phyloP scores from a whole-genome alignment of 2,113 vertebrate genomes.

The Mugil cephalus region DNA sequence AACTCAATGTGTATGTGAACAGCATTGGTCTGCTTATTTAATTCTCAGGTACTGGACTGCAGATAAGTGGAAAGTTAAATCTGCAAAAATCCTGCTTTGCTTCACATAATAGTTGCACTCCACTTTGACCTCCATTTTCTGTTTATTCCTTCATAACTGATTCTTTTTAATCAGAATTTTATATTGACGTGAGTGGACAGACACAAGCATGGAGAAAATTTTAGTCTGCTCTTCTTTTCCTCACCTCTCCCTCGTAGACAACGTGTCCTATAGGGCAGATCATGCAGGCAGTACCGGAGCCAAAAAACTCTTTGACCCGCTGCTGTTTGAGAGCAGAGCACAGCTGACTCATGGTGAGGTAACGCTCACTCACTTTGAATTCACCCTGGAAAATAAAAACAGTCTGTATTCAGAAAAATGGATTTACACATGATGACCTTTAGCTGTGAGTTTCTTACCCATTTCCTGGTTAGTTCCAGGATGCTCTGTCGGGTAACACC shows the following conservation, averaged over 20 bases:
- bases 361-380: constrained; percentile 90
- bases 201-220: no score
- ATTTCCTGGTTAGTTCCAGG: constrained; percentile 86
- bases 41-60: no score
- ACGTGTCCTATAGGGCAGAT: constrained; percentile 89
- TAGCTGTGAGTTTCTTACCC: constrained; percentile 81
- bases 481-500: constrained; percentile 91
- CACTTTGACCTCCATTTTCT: no score
- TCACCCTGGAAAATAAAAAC: constrained; percentile 81
- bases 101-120: no score
- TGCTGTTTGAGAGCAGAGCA: constrained; percentile 82
- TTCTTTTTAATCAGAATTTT: no score
- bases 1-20: no score
- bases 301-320: constrained; percentile 92
- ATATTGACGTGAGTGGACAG: no score
- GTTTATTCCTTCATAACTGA: no score
- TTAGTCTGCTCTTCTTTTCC: constrained; percentile 10
- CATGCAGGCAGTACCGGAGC: constrained; percentile 91
- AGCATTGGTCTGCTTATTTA: no score
- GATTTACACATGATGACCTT: neutral
- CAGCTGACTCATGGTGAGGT: constrained; percentile 90
- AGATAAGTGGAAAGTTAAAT: no score
- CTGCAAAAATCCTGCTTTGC: no score
- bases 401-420: neutral
- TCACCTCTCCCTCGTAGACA: constrained; percentile 89